Conservation (phyloP, 2,113 vertebrate genomes). For the Urocitellus parryii region DNA sequence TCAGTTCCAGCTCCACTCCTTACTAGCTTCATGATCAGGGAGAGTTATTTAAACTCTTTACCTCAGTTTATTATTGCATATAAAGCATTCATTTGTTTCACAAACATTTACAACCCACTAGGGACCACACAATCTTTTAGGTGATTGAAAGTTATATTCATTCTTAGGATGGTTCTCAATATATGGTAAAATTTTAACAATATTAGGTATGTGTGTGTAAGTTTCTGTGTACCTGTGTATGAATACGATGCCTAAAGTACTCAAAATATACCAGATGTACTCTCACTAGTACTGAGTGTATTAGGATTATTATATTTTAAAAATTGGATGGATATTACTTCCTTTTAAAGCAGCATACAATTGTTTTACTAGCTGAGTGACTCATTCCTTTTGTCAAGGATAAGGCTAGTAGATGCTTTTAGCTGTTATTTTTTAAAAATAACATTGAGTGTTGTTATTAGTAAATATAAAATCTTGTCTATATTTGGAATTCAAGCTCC, state of each 20-base stretch:
- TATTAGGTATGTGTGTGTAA: not conserved
- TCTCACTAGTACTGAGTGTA: not conserved
- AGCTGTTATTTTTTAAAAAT: not conserved
- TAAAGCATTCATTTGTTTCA: not conserved
- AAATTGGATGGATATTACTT: not conserved
- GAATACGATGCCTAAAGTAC: not conserved
- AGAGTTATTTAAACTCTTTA: not conserved
- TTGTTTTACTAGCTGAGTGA: slow-evolving; percentile 1
- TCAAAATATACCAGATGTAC: not conserved
- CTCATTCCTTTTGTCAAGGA: not conserved
- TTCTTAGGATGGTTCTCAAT: not conserved
- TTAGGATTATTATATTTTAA: not conserved
- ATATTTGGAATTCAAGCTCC: fast-evolving
- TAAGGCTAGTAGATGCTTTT: not conserved
- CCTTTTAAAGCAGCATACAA: not conserved
- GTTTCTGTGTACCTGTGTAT: not conserved
- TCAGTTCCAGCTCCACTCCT: not conserved
- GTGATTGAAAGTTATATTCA: not conserved
- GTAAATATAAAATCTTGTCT: not conserved
- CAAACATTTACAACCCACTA: not conserved
- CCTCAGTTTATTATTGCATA: not conserved
- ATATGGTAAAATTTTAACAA: not conserved
- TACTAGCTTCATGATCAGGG: not conserved
- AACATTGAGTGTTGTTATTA: not conserved
- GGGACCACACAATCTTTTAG: not conserved